These are phyloP conservation scores for Drosophila seguyi DNA, from an alignment of 1,140 invertebrate genomes.

Conservation along the genomic window DNA sequence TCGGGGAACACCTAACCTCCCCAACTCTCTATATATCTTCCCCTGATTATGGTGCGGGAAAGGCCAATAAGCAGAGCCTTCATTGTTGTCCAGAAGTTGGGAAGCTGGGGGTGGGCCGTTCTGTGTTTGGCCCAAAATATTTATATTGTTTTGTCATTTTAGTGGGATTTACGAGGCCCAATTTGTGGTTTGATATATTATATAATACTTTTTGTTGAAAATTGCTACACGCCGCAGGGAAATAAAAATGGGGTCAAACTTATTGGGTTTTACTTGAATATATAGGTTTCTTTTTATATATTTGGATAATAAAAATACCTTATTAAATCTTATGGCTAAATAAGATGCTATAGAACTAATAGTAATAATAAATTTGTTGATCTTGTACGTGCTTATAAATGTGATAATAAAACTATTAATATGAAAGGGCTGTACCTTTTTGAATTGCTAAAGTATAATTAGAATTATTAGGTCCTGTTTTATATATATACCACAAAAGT, in stretches of 20 bases:
- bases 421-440: not conserved
- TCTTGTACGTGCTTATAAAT: not conserved
- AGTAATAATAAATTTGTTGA: not conserved
- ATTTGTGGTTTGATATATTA: conserved; percentile 51
- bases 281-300: too few species aligned
- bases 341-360: not conserved
- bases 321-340: not conserved
- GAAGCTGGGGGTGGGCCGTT: not conserved
- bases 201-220: conserved; percentile 23
- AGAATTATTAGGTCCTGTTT: not conserved
- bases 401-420: not conserved
- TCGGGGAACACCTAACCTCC: conserved; percentile 9
- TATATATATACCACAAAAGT: too few species aligned
- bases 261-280: not conserved
- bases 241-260: conserved; percentile 5
- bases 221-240: conserved; percentile 9
- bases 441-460: not conserved
- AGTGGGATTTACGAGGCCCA: conserved; percentile 48
- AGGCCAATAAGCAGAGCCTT: conserved; percentile 45
- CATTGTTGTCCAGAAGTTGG: conserved; percentile 28
- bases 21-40: not conserved
- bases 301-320: not conserved
- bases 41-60: not conserved
- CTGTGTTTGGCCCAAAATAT: conserved; percentile 43
- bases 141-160: conserved; percentile 71